phyloP scores from a whole-genome alignment of 2,888 invertebrate genomes.

The Tanypteryx hageni region DNA sequence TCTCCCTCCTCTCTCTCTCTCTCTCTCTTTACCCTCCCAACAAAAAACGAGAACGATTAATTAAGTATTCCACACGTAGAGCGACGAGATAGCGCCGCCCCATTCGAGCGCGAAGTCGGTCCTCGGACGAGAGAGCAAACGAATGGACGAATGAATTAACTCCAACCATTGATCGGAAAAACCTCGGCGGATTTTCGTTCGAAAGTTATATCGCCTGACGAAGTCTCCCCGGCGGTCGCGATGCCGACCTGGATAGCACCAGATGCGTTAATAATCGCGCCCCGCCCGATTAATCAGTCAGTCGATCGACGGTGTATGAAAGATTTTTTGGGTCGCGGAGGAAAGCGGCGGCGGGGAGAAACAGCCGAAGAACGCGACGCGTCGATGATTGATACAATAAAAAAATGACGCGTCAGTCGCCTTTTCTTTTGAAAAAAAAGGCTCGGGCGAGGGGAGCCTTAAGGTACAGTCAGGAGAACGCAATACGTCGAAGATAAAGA shows the following conservation, averaged over 20 bases:
- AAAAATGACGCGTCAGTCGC: not conserved
- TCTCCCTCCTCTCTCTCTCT: not conserved
- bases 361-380: not conserved
- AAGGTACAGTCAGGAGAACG: no score
- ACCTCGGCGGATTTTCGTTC: not conserved
- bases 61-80: constrained; percentile 18
- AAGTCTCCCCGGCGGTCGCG: not conserved
- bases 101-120: not conserved
- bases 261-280: not conserved
- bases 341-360: not conserved
- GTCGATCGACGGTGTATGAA: not conserved
- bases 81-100: not conserved
- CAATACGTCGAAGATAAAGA: not conserved
- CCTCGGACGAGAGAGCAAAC: not conserved
- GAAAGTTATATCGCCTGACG: not conserved
- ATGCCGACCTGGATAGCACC: not conserved
- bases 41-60: constrained; percentile 2
- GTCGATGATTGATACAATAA: not conserved
- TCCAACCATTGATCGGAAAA: not conserved
- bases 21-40: not conserved
- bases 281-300: not conserved
- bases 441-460: not conserved
- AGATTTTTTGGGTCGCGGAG: not conserved
- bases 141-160: not conserved
- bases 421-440: not conserved